Percentiles rank a stretch among this genome's conserved stretches.
Conservation (phyloP, 2,888 invertebrate species). For the Flabesymbios commensalis region DNA sequence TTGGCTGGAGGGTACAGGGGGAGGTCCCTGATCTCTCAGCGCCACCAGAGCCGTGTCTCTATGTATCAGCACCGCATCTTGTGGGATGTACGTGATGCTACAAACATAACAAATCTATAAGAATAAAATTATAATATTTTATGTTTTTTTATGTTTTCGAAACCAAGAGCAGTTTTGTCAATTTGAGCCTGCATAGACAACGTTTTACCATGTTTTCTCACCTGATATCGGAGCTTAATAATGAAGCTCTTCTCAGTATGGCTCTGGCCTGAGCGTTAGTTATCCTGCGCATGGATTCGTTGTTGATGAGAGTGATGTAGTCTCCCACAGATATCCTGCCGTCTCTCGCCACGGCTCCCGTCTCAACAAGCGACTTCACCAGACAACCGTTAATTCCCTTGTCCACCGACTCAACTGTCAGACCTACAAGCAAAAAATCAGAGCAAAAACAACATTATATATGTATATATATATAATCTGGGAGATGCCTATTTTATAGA, state of each 20-base stretch:
- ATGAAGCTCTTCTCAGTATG: constrained; percentile 67
- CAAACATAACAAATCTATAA: no score
- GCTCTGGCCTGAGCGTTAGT: constrained; percentile 68
- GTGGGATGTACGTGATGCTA: constrained; percentile 68
- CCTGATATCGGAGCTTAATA: constrained; percentile 68
- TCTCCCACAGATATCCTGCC: constrained; percentile 68
- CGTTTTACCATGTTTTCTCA: no score
- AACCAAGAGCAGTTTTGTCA: no score
- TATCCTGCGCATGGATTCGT: constrained; percentile 66
- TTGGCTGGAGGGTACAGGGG: constrained; percentile 27
- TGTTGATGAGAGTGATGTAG: constrained; percentile 67
- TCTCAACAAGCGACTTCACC: constrained; percentile 63
- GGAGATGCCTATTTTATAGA: no score
- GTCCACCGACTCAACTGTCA: constrained; percentile 66
- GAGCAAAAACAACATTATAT: no score
- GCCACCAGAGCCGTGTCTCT: constrained; percentile 56
- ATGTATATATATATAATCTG: no score
- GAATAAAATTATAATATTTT: no score
- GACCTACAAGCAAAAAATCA: constrained; percentile 62
- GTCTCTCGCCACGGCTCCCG: constrained; percentile 67
- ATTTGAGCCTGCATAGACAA: no score
- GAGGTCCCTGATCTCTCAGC: constrained; percentile 39
- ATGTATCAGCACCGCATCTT: constrained; percentile 63
- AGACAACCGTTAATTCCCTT: constrained; percentile 68
- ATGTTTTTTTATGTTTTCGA: no score